phyloP scores from a whole-genome alignment of 92 coral and sea anemone genomes.

The Diadumene lineata region DNA sequence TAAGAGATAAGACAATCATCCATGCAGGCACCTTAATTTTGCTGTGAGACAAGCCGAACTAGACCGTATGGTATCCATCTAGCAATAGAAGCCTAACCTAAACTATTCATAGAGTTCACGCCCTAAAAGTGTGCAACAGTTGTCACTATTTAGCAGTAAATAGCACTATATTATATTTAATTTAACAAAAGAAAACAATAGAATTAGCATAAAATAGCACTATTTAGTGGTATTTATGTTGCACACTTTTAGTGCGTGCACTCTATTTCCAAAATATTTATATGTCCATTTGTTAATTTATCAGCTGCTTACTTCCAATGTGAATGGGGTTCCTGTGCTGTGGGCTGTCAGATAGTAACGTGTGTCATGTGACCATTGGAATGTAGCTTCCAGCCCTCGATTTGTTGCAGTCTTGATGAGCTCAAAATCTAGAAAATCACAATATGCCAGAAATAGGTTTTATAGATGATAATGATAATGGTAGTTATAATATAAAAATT shows the following conservation, averaged over 20 bases:
- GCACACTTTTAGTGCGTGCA: too few relatives aligned
- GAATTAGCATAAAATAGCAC: too few relatives aligned
- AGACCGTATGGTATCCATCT: too few relatives aligned
- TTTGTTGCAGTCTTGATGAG: neutral
- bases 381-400: conserved; percentile 17
- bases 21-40: too few relatives aligned
- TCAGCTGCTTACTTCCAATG: conserved; percentile 12
- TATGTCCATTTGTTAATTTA: neutral
- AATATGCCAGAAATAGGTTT: neutral
- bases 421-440: neutral
- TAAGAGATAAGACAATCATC: too few relatives aligned
- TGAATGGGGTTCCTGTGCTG: conserved; percentile 11
- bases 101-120: too few relatives aligned
- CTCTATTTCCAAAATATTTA: too few relatives aligned
- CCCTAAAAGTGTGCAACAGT: too few relatives aligned
- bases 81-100: too few relatives aligned
- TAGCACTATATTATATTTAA: neutral
- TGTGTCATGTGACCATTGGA: conserved; percentile 23
- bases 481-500: neutral
- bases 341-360: conserved; percentile 18
- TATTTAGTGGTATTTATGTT: too few relatives aligned
- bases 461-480: neutral
- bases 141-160: too few relatives aligned
- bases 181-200: neutral
- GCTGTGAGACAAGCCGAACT: too few relatives aligned